A percentile compares a stretch with the other conserved stretches of the same genome.
These are phyloP conservation scores for Cremastinae sp. DNA, from an alignment of 2,888 invertebrate species.

Conservation along the genomic window DNA sequence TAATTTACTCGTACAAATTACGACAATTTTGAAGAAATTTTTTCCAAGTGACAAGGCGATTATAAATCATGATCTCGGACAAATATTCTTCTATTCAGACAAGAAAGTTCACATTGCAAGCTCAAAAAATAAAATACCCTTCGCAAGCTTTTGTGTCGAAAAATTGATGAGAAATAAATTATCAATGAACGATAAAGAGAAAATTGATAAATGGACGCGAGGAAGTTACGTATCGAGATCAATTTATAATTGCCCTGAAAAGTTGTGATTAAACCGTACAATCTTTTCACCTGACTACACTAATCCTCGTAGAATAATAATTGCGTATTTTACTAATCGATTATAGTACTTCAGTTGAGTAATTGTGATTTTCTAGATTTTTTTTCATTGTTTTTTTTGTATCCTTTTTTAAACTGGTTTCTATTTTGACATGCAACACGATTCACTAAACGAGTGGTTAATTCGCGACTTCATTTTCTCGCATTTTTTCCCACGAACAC, in stretches of 20 bases:
- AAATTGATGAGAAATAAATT: too few relatives aligned
- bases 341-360: slow-evolving; percentile 57
- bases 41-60: slow-evolving; percentile 28
- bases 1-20: slow-evolving; percentile 32
- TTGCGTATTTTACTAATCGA: slow-evolving; percentile 55
- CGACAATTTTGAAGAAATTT: slow-evolving; percentile 18
- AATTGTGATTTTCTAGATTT: slow-evolving; percentile 51
- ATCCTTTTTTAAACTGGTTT: slow-evolving; percentile 40
- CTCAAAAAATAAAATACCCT: too few relatives aligned
- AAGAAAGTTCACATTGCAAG: too few relatives aligned
- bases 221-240: background rate
- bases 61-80: slow-evolving; percentile 38
- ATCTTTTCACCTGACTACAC: slow-evolving; percentile 27
- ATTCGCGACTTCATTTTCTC: slow-evolving; percentile 55
- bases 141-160: too few relatives aligned
- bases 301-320: slow-evolving; percentile 48
- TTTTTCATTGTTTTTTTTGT: slow-evolving; percentile 36
- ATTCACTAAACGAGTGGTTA: slow-evolving; percentile 57
- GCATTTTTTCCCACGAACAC: slow-evolving; percentile 26
- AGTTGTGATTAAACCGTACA: slow-evolving; percentile 29
- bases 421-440: slow-evolving; percentile 61
- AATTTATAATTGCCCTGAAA: slow-evolving; percentile 49
- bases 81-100: slow-evolving; percentile 3
- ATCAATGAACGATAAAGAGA: too few relatives aligned
- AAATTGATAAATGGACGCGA: too few relatives aligned